Evolutionary conservation across 1,140 invertebrate species (phyloP).

Genomic region (Danaus plexippus): DNA sequence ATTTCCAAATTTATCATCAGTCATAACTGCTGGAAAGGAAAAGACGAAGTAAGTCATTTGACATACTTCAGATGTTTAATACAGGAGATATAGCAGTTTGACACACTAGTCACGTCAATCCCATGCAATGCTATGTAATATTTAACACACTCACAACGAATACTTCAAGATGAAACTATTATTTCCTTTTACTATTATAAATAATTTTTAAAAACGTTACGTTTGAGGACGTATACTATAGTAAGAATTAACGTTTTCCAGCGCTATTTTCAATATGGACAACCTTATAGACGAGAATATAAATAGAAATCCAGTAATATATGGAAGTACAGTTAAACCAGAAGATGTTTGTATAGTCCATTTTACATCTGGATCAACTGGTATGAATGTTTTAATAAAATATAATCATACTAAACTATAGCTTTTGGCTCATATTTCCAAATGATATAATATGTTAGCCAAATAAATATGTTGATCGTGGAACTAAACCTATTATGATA

Average conservation of each 20-base stretch:
- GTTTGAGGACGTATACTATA: background rate
- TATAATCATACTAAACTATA: too few species aligned
- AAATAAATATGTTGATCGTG: too few species aligned
- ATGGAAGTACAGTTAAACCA: constrained; percentile 71
- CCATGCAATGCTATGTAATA: too few species aligned
- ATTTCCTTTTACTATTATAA: background rate
- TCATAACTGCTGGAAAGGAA: constrained; percentile 72
- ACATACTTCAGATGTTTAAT: background rate
- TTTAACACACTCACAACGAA: background rate
- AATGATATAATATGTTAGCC: too few species aligned
- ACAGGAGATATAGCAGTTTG: background rate
- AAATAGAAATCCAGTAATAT: constrained; percentile 32
- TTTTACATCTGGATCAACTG: constrained; percentile 87
- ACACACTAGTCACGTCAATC: background rate
- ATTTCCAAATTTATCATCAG: constrained; percentile 69
- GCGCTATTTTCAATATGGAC: constrained; percentile 75
- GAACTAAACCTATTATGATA: constrained; percentile 1
- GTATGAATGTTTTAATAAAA: constrained; percentile 31
- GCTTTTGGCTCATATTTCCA: too few species aligned
- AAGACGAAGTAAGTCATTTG: constrained; percentile 69
- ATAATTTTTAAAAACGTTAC: background rate
- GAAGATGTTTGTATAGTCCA: constrained; percentile 84
- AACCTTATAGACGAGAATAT: constrained; percentile 64
- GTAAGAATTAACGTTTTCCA: constrained; percentile 44
- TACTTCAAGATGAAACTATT: background rate